phyloP scores from a whole-genome alignment of 1,140 invertebrate genomes.

The Panulirus ornatus region DNA sequence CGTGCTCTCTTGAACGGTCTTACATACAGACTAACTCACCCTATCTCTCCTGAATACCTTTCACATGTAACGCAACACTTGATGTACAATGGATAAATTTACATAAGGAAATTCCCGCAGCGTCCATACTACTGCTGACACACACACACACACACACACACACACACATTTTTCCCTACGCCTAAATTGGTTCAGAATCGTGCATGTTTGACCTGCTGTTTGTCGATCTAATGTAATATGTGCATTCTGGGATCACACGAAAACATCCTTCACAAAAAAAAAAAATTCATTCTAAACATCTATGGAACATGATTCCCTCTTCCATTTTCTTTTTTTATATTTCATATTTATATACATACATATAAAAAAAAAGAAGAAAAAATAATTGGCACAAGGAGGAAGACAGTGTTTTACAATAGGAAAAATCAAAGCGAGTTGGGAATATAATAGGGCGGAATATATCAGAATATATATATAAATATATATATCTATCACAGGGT shows the following conservation, averaged over 20 bases:
- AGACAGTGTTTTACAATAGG: neutral
- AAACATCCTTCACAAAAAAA: too few relatives aligned
- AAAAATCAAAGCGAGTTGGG: neutral
- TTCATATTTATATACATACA: neutral
- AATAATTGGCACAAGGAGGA: neutral
- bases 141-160: too few relatives aligned
- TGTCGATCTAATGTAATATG: too few relatives aligned
- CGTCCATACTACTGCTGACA: too few relatives aligned
- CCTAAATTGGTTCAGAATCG: too few relatives aligned
- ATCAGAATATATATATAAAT: neutral
- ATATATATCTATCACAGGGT: slow-evolving; percentile 1
- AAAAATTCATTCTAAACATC: neutral
- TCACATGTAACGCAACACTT: neutral
- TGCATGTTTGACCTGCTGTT: too few relatives aligned
- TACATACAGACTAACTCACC: neutral
- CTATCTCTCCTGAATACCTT: slow-evolving; percentile 22
- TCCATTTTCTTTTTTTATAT: neutral
- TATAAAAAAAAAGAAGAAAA: neutral
- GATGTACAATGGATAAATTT: too few relatives aligned
- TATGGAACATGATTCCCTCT: neutral
- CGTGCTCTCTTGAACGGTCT: neutral
- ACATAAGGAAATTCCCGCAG: neutral
- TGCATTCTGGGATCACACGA: too few relatives aligned
- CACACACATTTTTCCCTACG: too few relatives aligned
- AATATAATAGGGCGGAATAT: neutral